Percentiles rank a stretch among this genome's conserved stretches.
phyloP scores from a whole-genome alignment of 1,140 invertebrate species.

The Anastrepha obliqua region DNA sequence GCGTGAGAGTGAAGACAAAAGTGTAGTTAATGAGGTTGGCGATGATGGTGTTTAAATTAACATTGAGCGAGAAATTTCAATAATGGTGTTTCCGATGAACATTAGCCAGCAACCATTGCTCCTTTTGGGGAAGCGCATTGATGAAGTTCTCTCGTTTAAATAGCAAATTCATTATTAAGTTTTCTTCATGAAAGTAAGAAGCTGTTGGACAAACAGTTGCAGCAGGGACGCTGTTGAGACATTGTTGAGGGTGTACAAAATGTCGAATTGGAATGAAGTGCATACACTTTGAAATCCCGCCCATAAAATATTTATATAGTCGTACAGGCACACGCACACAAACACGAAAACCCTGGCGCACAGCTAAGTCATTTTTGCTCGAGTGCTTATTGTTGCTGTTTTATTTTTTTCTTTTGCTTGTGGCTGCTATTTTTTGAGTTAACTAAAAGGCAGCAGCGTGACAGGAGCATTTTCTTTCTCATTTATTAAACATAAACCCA shows the following conservation, averaged over 20 bases:
- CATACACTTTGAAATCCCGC: slow-evolving; percentile 46
- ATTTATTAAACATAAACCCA: slow-evolving; percentile 44
- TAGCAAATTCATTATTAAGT: slow-evolving; percentile 4
- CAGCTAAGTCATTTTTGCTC: slow-evolving; percentile 32
- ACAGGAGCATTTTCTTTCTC: slow-evolving; percentile 6
- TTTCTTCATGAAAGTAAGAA: neutral
- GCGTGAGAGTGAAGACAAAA: neutral
- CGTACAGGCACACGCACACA: neutral
- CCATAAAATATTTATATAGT: slow-evolving; percentile 49
- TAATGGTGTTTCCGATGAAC: neutral
- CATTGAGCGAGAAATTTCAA: neutral
- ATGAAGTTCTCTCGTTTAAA: slow-evolving; percentile 11
- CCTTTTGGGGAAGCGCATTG: neutral
- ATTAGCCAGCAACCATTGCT: neutral
- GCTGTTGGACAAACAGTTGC: neutral
- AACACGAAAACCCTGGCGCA: neutral
- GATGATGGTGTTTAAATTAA: neutral
- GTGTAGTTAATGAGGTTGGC: slow-evolving; percentile 17
- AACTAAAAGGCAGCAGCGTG: slow-evolving; percentile 14
- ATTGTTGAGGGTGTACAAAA: slow-evolving; percentile 62
- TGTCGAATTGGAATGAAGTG: slow-evolving; percentile 71
- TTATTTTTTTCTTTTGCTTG: slow-evolving; percentile 20
- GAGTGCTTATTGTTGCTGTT: slow-evolving; percentile 47
- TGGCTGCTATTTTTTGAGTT: slow-evolving; percentile 46
- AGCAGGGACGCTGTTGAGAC: neutral